These are phyloP conservation scores for Diploptera punctata DNA, from an alignment of 2,888 invertebrate genomes.

Conservation along the genomic window DNA sequence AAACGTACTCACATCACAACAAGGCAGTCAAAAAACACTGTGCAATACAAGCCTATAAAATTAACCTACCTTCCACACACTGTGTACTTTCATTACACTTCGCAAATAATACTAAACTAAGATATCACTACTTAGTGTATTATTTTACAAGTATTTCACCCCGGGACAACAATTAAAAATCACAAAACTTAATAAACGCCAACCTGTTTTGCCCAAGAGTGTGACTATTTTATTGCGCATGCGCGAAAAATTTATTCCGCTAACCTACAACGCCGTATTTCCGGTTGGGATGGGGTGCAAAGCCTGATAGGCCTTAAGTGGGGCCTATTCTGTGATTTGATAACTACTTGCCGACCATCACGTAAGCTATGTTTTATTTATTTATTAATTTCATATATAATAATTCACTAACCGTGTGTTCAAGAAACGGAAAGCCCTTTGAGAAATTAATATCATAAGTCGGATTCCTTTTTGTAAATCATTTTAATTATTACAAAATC, in stretches of 20 bases:
- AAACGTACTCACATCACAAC: not conserved
- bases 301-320: not conserved
- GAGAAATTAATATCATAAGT: too few relatives aligned
- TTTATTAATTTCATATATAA: too few relatives aligned
- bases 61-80: not conserved
- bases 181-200: conserved; percentile 36
- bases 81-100: not conserved
- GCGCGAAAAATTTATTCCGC: conserved; percentile 20
- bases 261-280: conserved; percentile 19
- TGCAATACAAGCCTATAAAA: not conserved
- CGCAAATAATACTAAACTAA: not conserved
- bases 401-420: too few relatives aligned
- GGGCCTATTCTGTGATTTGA: too few relatives aligned
- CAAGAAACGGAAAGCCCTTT: too few relatives aligned
- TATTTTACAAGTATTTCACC: not conserved
- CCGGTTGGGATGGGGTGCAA: conserved; percentile 18
- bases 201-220: conserved; percentile 38
- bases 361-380: too few relatives aligned
- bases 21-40: not conserved
- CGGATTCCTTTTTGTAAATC: too few relatives aligned
- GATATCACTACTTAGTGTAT: not conserved
- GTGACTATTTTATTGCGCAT: conserved; percentile 32
- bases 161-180: not conserved
- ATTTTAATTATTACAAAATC: too few relatives aligned
- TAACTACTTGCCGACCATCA: too few relatives aligned